phyloP scores from a whole-genome alignment of 2,797 vertebrate species.

The Crocodylus rhombifer region DNA sequence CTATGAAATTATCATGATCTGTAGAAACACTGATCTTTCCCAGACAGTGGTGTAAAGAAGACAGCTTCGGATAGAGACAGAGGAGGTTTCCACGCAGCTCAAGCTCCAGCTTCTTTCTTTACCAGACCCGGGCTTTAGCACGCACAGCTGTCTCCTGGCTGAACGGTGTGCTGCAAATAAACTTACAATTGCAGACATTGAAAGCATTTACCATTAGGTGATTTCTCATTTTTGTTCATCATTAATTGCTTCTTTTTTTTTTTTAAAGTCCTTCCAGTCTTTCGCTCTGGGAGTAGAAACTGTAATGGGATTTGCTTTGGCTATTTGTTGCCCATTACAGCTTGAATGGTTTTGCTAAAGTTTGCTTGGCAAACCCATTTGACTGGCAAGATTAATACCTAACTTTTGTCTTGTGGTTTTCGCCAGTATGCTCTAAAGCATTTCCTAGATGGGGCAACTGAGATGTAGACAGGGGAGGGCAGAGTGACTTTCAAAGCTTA shows the following conservation, averaged over 20 bases:
- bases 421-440: accelerated
- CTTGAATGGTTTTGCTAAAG: no score
- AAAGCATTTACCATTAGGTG: neutral
- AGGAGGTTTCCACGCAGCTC: neutral
- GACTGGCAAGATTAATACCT: neutral
- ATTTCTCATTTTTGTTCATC: neutral
- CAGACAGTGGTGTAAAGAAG: neutral
- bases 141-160: neutral
- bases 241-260: neutral
- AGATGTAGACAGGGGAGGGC: neutral
- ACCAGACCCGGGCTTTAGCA: neutral
- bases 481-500: neutral
- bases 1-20: neutral
- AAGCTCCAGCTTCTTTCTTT: neutral
- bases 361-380: neutral
- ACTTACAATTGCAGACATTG: neutral
- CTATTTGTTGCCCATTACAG: no score
- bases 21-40: neutral
- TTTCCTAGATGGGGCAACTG: neutral
- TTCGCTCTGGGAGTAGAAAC: neutral
- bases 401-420: neutral
- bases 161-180: neutral
- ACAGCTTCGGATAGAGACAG: neutral
- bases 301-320: neutral
- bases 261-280: neutral